Conservation (phyloP, 1,140 invertebrate species). For the Sycophila sp. region DNA sequence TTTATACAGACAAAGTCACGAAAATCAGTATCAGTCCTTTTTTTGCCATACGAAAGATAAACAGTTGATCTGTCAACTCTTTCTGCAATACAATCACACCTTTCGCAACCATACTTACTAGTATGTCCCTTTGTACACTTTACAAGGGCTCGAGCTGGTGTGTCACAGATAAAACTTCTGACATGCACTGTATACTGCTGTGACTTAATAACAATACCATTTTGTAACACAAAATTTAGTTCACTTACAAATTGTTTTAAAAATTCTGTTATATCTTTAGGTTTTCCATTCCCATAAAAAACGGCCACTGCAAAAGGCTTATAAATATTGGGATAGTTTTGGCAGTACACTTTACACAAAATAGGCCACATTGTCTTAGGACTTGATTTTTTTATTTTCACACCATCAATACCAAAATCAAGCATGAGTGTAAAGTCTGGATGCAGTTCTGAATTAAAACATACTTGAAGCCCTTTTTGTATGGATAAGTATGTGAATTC, state of each 20-base stretch:
- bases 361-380: slow-evolving; percentile 16
- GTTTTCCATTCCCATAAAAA: slow-evolving; percentile 19
- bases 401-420: slow-evolving; percentile 24
- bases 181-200: slow-evolving; percentile 4
- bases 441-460: slow-evolving; percentile 16
- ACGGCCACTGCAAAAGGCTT: slow-evolving; percentile 23
- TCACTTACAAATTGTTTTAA: slow-evolving; percentile 24
- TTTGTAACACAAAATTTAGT: slow-evolving; percentile 17
- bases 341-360: background rate
- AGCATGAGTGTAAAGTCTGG: slow-evolving; percentile 12
- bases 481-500: slow-evolving; percentile 23
- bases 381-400: slow-evolving; percentile 6
- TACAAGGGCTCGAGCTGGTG: background rate
- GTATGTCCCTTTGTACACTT: slow-evolving; percentile 8
- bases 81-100: background rate
- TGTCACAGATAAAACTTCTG: slow-evolving; percentile 18
- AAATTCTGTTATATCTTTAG: background rate
- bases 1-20: background rate
- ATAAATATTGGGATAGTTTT: background rate
- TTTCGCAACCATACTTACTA: background rate
- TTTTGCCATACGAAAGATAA: background rate
- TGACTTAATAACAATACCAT: slow-evolving; percentile 15
- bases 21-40: background rate
- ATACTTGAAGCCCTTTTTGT: slow-evolving; percentile 2
- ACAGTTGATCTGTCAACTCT: background rate